These are phyloP conservation scores for Trichopria drosophilae DNA, from an alignment of 2,888 invertebrate genomes.

Conservation along the genomic window DNA sequence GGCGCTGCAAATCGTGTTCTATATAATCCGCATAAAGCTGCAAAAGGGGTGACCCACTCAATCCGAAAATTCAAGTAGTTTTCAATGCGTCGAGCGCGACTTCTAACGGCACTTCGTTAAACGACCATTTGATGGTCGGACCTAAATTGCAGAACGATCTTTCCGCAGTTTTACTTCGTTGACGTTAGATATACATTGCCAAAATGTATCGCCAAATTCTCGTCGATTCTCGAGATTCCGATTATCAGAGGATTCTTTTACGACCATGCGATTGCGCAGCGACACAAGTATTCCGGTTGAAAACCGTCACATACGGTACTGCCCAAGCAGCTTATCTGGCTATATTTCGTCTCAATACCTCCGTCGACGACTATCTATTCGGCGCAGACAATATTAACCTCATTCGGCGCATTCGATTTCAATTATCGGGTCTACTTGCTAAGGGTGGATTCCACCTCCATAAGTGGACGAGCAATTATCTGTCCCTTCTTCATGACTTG, in stretches of 20 bases:
- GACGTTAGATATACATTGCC: too few species aligned
- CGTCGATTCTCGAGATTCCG: too few species aligned
- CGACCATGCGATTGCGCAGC: conserved; percentile 15
- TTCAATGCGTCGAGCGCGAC: conserved; percentile 39
- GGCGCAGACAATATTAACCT: too few species aligned
- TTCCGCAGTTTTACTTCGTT: conserved; percentile 29
- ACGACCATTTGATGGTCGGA: conserved; percentile 34
- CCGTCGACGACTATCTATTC: too few species aligned
- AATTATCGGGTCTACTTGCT: too few species aligned
- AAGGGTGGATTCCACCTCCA: too few species aligned
- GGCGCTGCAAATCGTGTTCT: too few species aligned
- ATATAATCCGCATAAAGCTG: conserved; percentile 41
- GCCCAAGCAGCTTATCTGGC: conserved; percentile 32
- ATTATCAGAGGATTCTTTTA: conserved; percentile 43
- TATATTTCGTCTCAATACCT: conserved; percentile 1
- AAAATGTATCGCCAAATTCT: too few species aligned
- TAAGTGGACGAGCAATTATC: too few species aligned
- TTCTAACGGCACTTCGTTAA: conserved; percentile 33
- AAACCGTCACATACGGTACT: conserved; percentile 36
- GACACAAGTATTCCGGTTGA: conserved; percentile 16
- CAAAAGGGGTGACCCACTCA: conserved; percentile 31
- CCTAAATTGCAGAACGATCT: conserved; percentile 32
- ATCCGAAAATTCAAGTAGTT: conserved; percentile 40
- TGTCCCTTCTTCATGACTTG: too few species aligned
- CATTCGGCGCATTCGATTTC: too few species aligned